Evolutionary conservation across 2,113 vertebrate species (phyloP), one percentile per base, ranked within the genome.

Genomic region (Podarcis cretensis): DNA sequence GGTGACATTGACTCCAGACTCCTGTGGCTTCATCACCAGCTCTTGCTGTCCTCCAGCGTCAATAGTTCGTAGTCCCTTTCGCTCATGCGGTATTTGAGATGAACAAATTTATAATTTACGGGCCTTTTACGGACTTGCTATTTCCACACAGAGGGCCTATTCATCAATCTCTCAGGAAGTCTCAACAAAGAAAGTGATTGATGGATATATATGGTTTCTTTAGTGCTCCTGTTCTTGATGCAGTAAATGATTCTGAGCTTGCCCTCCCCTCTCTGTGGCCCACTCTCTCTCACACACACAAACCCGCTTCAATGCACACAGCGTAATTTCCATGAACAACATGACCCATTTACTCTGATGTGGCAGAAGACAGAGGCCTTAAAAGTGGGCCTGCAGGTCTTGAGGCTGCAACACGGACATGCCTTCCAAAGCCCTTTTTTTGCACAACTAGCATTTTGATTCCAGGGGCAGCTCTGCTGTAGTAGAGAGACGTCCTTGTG

Each of bases 161-260:
- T 96, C 94, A 95, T 95, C 94, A 96, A 89, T 84, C 91, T 88
- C 90, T 94, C 95, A 91, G 91, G 92, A 77, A 94, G 89, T 93
- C 91, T 91, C 95, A 95, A 95, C 94, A 95, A 96, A 95, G 93
- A 96, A 80, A 78, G 85, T 94, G 96, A 95, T 90, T 93, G 94
- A 96, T 95, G 90, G 92, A 90, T 94, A 66, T 92, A 95, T 93
- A 89, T 1, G 87, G 86, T 94, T 94, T 95, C 95, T 91, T 91
- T 90, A 66, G 92, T 86, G 87, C 90, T 81, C 79, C 89, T 95
- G 92, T 92, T 94, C 91, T 89, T 94, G 86, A 90, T 91, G 92
- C 86, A 92, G 94, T 95, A 76, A 95, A 92, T 94, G 93, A 88
- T 93, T 90, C 0, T 0, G 86, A 87, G 89, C 89, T 95, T 14